Percentiles rank a stretch among this genome's conserved stretches.
Evolutionary conservation across 2,113 vertebrate species (phyloP).

Genomic region (Nothobranchius kuhntae): DNA sequence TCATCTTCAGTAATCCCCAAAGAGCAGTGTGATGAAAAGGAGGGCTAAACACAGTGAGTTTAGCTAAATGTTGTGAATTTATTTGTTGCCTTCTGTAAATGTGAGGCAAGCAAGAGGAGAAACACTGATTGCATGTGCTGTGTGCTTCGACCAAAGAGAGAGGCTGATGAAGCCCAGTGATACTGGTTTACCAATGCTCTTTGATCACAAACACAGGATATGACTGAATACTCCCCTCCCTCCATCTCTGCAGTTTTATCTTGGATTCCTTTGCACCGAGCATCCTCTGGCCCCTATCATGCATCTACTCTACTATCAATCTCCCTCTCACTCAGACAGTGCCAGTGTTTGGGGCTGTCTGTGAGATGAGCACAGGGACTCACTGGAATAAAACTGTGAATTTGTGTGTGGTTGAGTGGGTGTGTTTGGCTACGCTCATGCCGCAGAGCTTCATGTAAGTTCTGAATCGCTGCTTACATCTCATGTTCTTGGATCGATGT

Average conservation of each 20-base stretch:
- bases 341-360: conserved; percentile 19
- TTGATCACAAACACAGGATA: conserved; percentile 41
- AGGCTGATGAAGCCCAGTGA: conserved; percentile 25
- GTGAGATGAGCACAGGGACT: conserved; percentile 27
- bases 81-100: conserved; percentile 4
- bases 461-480: conserved; percentile 47
- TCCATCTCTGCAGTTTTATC: conserved; percentile 10
- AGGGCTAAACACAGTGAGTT: conserved; percentile 28
- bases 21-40: conserved; percentile 40
- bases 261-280: conserved; percentile 23
- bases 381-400: conserved; percentile 41
- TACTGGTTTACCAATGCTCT: conserved; percentile 46
- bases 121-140: conserved; percentile 1
- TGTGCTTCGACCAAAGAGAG: conserved; percentile 32
- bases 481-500: conserved; percentile 50
- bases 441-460: conserved; percentile 32
- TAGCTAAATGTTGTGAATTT: conserved; percentile 11
- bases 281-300: conserved; percentile 9
- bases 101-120: conserved; percentile 6
- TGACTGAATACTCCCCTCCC: not conserved
- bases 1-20: conserved; percentile 12
- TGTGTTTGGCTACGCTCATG: conserved; percentile 47
- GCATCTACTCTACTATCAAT: conserved; percentile 29
- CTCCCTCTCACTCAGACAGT: conserved; percentile 22
- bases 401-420: conserved; percentile 48